phyloP scores from a whole-genome alignment of 2,113 vertebrate species.

The Isurus oxyrinchus region DNA sequence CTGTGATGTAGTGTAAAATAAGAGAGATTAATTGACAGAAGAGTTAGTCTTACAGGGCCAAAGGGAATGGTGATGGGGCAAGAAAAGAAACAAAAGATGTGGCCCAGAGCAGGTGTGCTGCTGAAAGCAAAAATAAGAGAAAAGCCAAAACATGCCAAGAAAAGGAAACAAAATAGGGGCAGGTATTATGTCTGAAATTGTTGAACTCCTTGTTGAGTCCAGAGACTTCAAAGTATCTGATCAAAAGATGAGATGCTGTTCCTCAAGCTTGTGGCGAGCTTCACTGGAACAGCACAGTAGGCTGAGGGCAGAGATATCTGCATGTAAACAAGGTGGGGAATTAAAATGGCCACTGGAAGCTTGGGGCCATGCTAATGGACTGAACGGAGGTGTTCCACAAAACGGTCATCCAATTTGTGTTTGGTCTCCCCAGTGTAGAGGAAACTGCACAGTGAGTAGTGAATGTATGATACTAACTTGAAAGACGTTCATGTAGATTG shows the following conservation, averaged over 20 bases:
- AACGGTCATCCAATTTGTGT: not conserved
- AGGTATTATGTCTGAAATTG: not conserved
- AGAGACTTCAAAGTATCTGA: not conserved
- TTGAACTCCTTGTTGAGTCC: not conserved
- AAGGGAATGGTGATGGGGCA: no score
- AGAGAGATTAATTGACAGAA: no score
- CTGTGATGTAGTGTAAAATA: no score
- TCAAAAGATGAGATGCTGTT: not conserved
- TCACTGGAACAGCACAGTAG: not conserved
- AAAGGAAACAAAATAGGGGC: no score
- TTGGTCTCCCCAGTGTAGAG: not conserved
- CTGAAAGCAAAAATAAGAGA: no score
- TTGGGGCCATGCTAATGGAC: not conserved
- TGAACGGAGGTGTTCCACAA: not conserved
- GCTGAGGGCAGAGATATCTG: not conserved
- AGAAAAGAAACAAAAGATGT: no score
- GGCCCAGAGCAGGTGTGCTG: no score
- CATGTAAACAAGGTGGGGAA: not conserved
- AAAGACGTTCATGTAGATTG: not conserved
- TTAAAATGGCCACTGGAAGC: not conserved
- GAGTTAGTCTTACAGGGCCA: no score
- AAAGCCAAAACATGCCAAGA: no score
- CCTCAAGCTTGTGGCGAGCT: not conserved
- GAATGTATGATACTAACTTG: not conserved
- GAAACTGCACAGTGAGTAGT: not conserved